Evolutionary conservation across 2,797 vertebrate species (phyloP).

Genomic region (Melopsittacus undulatus): DNA sequence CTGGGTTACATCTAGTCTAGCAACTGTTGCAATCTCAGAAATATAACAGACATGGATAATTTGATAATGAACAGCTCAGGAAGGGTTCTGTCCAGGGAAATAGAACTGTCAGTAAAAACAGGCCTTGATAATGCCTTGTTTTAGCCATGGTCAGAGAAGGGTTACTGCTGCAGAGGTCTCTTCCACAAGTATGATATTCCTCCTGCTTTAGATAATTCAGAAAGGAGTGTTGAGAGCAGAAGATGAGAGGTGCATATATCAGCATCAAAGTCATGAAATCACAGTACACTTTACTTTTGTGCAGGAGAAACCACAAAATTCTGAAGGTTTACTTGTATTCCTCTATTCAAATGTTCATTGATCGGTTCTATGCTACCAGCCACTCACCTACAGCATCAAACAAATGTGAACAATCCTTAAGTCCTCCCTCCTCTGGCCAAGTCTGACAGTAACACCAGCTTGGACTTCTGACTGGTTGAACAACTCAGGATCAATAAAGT

Average conservation of each 20-base stretch:
- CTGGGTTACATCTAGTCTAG: not conserved
- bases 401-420: fast-evolving
- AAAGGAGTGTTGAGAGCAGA: not conserved
- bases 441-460: not conserved
- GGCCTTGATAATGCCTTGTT: not conserved
- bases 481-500: not conserved
- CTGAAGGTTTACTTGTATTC: not conserved
- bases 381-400: not conserved
- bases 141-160: not conserved
- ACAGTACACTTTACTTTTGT: not conserved
- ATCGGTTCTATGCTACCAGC: not conserved
- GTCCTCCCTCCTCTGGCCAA: not conserved
- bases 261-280: not conserved
- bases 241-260: not conserved
- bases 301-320: not conserved
- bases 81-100: not conserved
- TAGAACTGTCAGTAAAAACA: not conserved
- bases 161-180: not conserved
- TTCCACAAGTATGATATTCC: not conserved
- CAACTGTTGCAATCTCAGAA: constrained; percentile 10
- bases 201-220: not conserved
- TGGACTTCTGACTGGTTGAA: not conserved
- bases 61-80: not conserved
- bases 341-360: not conserved
- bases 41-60: not conserved